Evolutionary conservation across 2,113 vertebrate species (phyloP), one percentile per base, ranked within the genome.

Genomic region (Anhinga anhinga): DNA sequence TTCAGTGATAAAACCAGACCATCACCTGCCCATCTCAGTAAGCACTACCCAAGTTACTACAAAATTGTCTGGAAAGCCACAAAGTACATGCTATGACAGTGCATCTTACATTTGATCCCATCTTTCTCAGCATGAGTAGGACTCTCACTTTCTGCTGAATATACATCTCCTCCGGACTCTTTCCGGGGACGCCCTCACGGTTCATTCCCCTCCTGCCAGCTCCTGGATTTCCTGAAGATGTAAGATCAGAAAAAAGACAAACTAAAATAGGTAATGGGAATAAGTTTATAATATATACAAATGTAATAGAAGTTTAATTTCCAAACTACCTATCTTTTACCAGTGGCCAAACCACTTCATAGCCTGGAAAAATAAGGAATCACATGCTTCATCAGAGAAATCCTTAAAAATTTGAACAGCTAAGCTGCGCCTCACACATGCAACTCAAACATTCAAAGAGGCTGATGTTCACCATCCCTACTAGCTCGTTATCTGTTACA

Each of bases 121-220:
- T 99, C 98, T 99, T 99, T 98, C 99, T 99, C 86, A 99, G 99
- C 99, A 99, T 99, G 97, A 99, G 99, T 88, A 99, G 99, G 94
- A 99, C 99, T 61, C 99, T 99, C 96, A 99, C 99, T 98, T 99
- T 99, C 99, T 99, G 99, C 98, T 99, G 99, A 84, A 99, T 98
- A 95, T 99, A 99, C 99, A 99, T 99, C 98, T 99, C 99, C 98
- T 99, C 99, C 98, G 99, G 99, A 98, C 99, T 99, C 99, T 99
- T 99, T 96, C 99, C 99, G 97, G 99, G 98, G 97, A 99, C 98
- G 50, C 99, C 99, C 98, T 99, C 99, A 91, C 99, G 99, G 98
- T 99, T 99, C 99, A 99, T 99, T 98, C 99, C 99, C 99, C 97
- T 98, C 99, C 97, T 97, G 98, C 98, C 99, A 98, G 98, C 98